Percentiles rank a stretch among this genome's conserved stretches.
phyloP scores from a whole-genome alignment of 2,797 vertebrate species.

The Rallus crepitans region DNA sequence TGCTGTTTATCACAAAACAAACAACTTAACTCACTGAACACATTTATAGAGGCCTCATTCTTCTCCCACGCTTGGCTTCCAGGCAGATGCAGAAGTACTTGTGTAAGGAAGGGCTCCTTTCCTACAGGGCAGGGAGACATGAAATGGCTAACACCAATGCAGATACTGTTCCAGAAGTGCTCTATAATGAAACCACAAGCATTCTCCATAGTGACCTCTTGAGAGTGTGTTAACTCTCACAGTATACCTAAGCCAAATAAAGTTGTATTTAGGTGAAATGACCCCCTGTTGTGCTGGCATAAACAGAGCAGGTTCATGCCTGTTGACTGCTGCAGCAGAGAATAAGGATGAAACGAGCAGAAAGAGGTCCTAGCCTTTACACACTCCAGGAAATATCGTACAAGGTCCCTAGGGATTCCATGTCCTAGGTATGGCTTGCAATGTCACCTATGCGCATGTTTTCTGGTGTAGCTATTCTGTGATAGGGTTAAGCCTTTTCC shows the following conservation, averaged over 20 bases:
- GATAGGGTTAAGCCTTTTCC: background rate
- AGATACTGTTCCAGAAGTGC: background rate
- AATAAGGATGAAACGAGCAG: background rate
- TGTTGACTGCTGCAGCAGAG: background rate
- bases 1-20: slow-evolving; percentile 48
- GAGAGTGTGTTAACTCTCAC: background rate
- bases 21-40: background rate
- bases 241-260: background rate
- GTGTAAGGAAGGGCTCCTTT: background rate
- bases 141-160: background rate
- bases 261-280: background rate
- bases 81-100: background rate
- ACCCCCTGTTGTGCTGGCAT: background rate
- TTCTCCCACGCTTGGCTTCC: background rate
- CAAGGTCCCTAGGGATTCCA: background rate
- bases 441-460: background rate
- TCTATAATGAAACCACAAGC: background rate
- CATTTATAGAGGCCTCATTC: background rate
- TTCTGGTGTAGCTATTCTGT: background rate
- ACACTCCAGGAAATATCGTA: background rate
- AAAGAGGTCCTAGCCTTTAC: background rate
- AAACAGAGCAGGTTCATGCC: background rate
- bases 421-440: background rate
- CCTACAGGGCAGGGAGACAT: background rate
- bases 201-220: background rate